Evolutionary conservation across 30 jellyfish, hydroid and myxozoan genomes (phyloP).

Genomic region (Hydractinia symbiolongicarpus): DNA sequence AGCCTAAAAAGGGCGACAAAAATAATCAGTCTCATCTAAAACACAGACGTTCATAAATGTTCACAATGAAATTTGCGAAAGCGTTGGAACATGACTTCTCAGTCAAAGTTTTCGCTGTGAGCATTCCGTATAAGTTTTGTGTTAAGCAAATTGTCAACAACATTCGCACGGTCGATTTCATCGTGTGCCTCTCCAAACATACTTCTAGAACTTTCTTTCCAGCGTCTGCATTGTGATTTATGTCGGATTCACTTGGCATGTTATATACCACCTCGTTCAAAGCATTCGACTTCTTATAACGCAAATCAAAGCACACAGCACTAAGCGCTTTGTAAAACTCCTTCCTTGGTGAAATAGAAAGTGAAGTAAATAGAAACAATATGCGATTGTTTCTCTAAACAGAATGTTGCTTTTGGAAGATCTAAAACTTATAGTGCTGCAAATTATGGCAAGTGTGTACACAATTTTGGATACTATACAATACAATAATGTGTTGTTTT

Average conservation of each 20-base stretch:
- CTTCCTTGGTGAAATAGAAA: no score
- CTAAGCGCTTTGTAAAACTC: constrained; percentile 86
- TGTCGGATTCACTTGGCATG: constrained; percentile 46
- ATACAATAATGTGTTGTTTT: no score
- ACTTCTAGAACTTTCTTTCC: constrained; percentile 65
- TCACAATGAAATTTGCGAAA: constrained; percentile 66
- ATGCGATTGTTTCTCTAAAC: no score
- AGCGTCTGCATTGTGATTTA: constrained; percentile 41
- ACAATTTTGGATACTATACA: no score
- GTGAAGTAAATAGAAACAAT: no score
- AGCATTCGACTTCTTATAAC: constrained; percentile 81
- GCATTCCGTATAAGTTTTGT: constrained; percentile 60
- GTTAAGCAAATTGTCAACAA: constrained; percentile 67
- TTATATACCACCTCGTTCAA: constrained; percentile 59
- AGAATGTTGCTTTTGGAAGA: no score
- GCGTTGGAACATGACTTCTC: constrained; percentile 59
- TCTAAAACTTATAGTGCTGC: no score
- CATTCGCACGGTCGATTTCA: constrained; percentile 73
- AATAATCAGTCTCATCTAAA: no score
- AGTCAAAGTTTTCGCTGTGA: constrained; percentile 38
- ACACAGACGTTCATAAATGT: background rate
- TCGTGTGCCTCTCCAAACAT: constrained; percentile 85
- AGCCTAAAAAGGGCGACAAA: no score
- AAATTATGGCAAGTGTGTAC: no score
- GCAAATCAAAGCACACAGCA: constrained; percentile 68